Base-by-base conservation (phyloP, 2,797 vertebrate species). In the Parauchenoglanis punctatus region DNA sequence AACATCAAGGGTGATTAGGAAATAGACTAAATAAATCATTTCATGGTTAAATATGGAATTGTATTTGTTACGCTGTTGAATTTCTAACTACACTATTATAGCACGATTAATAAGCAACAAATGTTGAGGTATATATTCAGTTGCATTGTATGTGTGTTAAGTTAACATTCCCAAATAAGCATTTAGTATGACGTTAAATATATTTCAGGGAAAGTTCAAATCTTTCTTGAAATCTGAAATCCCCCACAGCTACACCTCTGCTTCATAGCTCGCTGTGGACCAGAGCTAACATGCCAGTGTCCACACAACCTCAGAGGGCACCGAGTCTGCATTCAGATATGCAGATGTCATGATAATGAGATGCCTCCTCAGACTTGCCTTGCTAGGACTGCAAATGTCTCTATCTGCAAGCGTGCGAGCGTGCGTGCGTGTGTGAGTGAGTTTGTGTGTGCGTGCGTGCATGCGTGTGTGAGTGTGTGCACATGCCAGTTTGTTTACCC, bases 301-400 rank as follows among this genome's bases (percentile, higher is more conserved):
- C 46, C 77, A 44, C 89, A 73, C 61, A 70, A 52, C 52, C 78
- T 89, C 76, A 61, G 65, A 81, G 70, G 83, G 81, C 85, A 82
- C 78, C n/a, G 63, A n/a, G 61, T 82, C 76, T 87, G 67, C 56
- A 54, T 89, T 86, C 56, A 85, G 78, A 81, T 85, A 90, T 90
- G 86, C 88, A 89, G 88, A 89, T 90, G 80, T 83, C 80, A 86
- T 81, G 84, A 89, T 90, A 86, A 88, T 87, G 77, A 91, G 88
- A 61, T 84, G 76, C 80, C 17, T 6, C 28, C 84, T 81, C 81
- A 72, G 52, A 80, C 87, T 77, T 88, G 58, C 86, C 54, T 68
- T 86, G 65, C 58, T 86, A 70, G 65, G 75, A 88, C 87, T 89
- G 80, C 73, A 80, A 73, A 78, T 78, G 61, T 68, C 83, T 88